phyloP scores from a whole-genome alignment of 2,888 invertebrate genomes.

The Chloroclysta siterata region DNA sequence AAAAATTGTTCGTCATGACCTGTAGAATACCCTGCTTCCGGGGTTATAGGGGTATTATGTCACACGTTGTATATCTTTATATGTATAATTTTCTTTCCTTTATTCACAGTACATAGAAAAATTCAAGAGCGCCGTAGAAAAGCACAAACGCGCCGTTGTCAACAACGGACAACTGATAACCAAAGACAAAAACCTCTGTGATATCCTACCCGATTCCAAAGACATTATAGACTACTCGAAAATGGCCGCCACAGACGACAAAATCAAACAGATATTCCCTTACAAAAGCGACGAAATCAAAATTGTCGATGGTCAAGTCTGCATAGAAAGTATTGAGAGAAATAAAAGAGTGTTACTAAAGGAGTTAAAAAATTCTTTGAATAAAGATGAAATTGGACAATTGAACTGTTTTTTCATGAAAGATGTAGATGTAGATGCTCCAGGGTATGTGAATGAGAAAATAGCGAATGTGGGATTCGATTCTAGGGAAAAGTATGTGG shows the following conservation, averaged over 20 bases:
- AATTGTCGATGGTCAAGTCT: constrained; percentile 59
- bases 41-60: too few relatives aligned
- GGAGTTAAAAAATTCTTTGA: constrained; percentile 54
- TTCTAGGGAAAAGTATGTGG: constrained; percentile 59
- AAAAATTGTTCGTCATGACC: too few relatives aligned
- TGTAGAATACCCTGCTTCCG: too few relatives aligned
- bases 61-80: too few relatives aligned
- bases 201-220: constrained; percentile 61
- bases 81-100: not conserved
- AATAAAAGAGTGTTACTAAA: constrained; percentile 67
- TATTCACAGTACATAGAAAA: constrained; percentile 66
- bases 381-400: constrained; percentile 58
- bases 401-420: constrained; percentile 79
- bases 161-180: constrained; percentile 59
- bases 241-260: constrained; percentile 31
- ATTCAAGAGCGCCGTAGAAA: constrained; percentile 61
- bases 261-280: constrained; percentile 63
- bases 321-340: constrained; percentile 68
- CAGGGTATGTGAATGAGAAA: constrained; percentile 67
- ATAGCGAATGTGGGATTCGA: constrained; percentile 71
- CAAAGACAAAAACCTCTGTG: constrained; percentile 52
- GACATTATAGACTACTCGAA: constrained; percentile 38
- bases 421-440: constrained; percentile 71
- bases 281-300: constrained; percentile 52
- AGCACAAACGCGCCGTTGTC: constrained; percentile 64